These are phyloP conservation scores for Brachionus plicatilis DNA, from an alignment of 1,140 invertebrate genomes.

Conservation along the genomic window DNA sequence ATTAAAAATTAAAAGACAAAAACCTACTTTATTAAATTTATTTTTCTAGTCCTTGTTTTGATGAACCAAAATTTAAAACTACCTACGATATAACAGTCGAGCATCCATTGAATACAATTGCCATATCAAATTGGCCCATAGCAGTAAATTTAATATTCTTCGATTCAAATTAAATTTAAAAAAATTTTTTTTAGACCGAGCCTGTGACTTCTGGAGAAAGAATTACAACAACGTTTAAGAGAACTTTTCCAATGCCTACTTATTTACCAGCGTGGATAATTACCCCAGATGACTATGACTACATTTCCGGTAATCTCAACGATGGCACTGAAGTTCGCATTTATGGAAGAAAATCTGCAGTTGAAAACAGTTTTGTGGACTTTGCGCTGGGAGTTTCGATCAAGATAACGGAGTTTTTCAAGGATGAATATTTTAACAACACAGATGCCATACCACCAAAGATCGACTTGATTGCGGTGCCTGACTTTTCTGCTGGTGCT, in stretches of 20 bases:
- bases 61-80: constrained; percentile 37
- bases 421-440: constrained; percentile 1
- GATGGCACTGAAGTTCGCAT: not conserved
- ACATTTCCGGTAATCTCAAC: not conserved
- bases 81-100: constrained; percentile 64
- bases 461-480: constrained; percentile 14
- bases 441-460: constrained; percentile 20
- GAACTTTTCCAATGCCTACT: constrained; percentile 11
- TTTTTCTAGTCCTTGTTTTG: constrained; percentile 36
- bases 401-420: not conserved
- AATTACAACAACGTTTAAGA: not conserved
- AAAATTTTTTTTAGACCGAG: not conserved
- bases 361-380: not conserved
- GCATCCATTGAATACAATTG: constrained; percentile 27
- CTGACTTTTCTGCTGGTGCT: constrained; percentile 54
- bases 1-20: not conserved
- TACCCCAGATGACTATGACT: constrained; percentile 9
- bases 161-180: not conserved
- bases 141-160: not conserved
- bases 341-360: constrained; percentile 25
- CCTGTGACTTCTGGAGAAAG: not conserved
- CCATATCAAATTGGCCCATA: constrained; percentile 9
- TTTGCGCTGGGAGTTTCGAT: constrained; percentile 13
- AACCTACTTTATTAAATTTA: not conserved
- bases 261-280: constrained; percentile 15